These are phyloP conservation scores for Cheilosia impressa DNA, from an alignment of 2,888 invertebrate species.

Conservation along the genomic window DNA sequence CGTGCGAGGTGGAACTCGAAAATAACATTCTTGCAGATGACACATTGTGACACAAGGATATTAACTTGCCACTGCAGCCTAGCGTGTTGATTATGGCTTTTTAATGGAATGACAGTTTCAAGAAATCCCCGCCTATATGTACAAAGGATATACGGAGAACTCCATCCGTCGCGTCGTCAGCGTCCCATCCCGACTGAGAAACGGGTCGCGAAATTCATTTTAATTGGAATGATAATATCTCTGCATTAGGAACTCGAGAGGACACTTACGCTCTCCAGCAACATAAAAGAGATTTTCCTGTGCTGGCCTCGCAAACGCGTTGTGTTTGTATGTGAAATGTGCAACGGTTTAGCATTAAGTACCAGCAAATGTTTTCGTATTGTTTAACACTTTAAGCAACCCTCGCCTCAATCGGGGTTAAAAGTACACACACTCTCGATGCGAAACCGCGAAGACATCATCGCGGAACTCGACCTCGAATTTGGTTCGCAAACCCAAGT, in stretches of 20 bases:
- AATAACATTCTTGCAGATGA: slow-evolving; percentile 73
- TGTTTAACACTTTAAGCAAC: slow-evolving; percentile 78
- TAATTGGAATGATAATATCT: slow-evolving; percentile 78
- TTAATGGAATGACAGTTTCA: slow-evolving; percentile 51
- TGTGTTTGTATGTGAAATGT: slow-evolving; percentile 72
- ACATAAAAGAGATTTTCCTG: slow-evolving; percentile 59
- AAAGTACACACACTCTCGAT: slow-evolving; percentile 67
- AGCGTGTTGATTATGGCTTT: slow-evolving; percentile 59
- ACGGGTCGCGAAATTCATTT: slow-evolving; percentile 58
- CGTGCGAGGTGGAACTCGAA: slow-evolving; percentile 33
- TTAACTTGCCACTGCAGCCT: slow-evolving; percentile 60
- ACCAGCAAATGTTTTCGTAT: slow-evolving; percentile 78
- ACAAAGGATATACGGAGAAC: background rate
- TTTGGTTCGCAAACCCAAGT: slow-evolving; percentile 51
- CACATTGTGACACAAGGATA: slow-evolving; percentile 74
- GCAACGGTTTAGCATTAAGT: slow-evolving; percentile 76
- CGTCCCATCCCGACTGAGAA: slow-evolving; percentile 1
- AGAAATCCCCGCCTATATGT: background rate
- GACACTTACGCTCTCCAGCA: slow-evolving; percentile 68
- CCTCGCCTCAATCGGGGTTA: slow-evolving; percentile 74
- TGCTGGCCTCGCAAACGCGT: slow-evolving; percentile 10
- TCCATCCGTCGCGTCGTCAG: background rate
- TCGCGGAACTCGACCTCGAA: slow-evolving; percentile 73
- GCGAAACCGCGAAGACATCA: slow-evolving; percentile 65
- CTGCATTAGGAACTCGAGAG: slow-evolving; percentile 76